Base-by-base conservation (phyloP, 2,797 vertebrate species). In the Poeciliopsis gracilis region DNA sequence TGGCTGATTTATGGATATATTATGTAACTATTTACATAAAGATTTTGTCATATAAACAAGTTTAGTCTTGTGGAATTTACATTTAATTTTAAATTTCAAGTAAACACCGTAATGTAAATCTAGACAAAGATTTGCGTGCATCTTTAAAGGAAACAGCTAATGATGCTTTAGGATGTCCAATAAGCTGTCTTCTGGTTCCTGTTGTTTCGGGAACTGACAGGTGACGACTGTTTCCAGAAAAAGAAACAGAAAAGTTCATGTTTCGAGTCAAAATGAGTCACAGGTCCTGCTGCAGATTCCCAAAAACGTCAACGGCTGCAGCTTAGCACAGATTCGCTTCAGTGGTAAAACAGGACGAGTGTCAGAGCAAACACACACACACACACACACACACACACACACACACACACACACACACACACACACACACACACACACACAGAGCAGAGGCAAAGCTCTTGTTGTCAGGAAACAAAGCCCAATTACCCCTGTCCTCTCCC, bases 401-500 rank as follows among this genome's bases (percentile, higher is more conserved):
- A 53, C 8, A 25, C 46, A 13, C 45, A 49, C 15, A 10, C 28
- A 49, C 51, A 25, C 51, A 25, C 47, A 20, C 46, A 11, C 28
- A 10, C 51, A 53, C 8, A 25, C 46, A 13, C 45, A 47, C 46
- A 18, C 46, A 47, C 51, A 8, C 49, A 76, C 63, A 55, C 47
- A 77, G 36, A 55, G 9, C 23, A 70, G 53, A 0, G 75, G 57
- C 63, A 79, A 51, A 69, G 80, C 70, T 78, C 76, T 73, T 90
- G 79, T 92, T 90, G 87, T 81, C 78, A 83, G 87, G 66, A 82
- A 89, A 84, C 89, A 90, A 83, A 82, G 76, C 67, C 75, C 77
- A 84, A 84, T 90, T 90, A 89, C 55, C 33, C 47, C 61, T 67
- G 85, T 81, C 87, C 88, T 85, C 72, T 77, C 41, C 25, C 46